These are phyloP conservation scores for Cyprinodon variegatus DNA, from an alignment of 2,113 vertebrate genomes.

Conservation along the genomic window DNA sequence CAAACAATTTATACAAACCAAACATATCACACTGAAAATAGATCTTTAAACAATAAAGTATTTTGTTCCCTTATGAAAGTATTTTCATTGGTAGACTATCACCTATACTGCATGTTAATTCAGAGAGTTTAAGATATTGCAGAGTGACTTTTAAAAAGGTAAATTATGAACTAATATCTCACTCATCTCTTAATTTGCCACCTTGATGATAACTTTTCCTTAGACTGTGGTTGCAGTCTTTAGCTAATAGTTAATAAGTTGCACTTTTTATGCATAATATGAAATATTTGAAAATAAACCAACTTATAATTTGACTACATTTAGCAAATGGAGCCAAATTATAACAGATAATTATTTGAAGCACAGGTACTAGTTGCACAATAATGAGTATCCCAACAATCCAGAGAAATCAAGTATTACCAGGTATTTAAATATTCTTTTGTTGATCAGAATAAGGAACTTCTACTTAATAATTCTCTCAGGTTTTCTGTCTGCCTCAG, in stretches of 20 bases:
- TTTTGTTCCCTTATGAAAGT: neutral
- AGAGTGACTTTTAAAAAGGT: neutral
- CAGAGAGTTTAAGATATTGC: neutral
- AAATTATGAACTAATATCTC: neutral
- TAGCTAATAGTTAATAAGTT: too few species aligned
- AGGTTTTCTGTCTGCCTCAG: too few species aligned
- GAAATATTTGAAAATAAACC: too few species aligned
- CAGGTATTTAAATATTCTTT: too few species aligned
- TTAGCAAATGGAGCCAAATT: neutral
- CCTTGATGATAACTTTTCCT: neutral
- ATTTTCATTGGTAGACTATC: neutral
- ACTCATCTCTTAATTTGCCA: neutral
- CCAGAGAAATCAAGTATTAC: too few species aligned
- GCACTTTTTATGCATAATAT: too few species aligned
- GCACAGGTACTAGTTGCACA: too few species aligned
- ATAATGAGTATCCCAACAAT: too few species aligned
- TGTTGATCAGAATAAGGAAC: too few species aligned
- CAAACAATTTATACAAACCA: constrained; percentile 35
- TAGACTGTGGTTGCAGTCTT: neutral
- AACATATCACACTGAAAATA: constrained; percentile 1
- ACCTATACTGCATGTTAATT: neutral
- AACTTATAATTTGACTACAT: neutral
- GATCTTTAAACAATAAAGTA: neutral
- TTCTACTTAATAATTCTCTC: too few species aligned
- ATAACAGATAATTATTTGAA: too few species aligned